phyloP scores from a whole-genome alignment of 2,113 vertebrate genomes.

The Todiramphus chloris region DNA sequence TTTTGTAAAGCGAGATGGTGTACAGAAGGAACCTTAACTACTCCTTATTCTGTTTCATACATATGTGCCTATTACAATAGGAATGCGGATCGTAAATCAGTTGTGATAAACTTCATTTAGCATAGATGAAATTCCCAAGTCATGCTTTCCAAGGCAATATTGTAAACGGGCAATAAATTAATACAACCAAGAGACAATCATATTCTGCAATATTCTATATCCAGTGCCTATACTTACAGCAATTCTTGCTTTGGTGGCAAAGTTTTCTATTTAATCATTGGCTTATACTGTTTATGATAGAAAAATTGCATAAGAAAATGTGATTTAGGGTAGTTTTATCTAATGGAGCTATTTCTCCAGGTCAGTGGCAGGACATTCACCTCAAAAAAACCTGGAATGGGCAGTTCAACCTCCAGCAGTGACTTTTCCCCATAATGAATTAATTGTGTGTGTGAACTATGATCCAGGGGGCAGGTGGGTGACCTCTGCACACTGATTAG shows the following conservation, averaged over 20 bases:
- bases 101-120: constrained; percentile 38
- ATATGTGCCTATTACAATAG: not conserved
- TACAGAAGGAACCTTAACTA: not conserved
- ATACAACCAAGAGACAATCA: not conserved
- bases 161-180: not conserved
- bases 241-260: not conserved
- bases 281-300: not conserved
- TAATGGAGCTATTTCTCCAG: constrained; percentile 77
- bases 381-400: constrained; percentile 68
- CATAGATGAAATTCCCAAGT: not conserved
- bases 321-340: constrained; percentile 70
- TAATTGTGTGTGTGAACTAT: constrained; percentile 87
- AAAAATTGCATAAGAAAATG: constrained; percentile 66
- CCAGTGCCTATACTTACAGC: not conserved
- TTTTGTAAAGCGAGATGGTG: not conserved
- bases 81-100: constrained; percentile 34
- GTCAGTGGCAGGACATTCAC: constrained; percentile 82
- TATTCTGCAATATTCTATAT: not conserved
- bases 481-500: constrained; percentile 83
- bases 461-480: constrained; percentile 82
- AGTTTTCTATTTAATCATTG: not conserved
- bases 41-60: constrained; percentile 11
- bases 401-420: constrained; percentile 77
- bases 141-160: not conserved
- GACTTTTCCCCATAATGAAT: constrained; percentile 83